A percentile compares a stretch with the other conserved stretches of the same genome.
phyloP scores from a whole-genome alignment of 2,888 invertebrate genomes.

The Ephialtes manifestator region DNA sequence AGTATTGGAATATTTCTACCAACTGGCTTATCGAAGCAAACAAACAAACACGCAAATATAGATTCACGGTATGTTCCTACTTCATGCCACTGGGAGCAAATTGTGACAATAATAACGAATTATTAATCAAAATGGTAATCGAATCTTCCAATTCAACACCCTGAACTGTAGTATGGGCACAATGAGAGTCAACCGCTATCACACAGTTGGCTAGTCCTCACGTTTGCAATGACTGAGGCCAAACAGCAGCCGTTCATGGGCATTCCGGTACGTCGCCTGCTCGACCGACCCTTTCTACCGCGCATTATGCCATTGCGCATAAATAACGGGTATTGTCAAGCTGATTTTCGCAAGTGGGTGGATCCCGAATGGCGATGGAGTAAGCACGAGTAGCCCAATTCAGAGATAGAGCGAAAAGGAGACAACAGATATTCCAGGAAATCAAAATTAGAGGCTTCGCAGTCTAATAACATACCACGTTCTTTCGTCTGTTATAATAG shows the following conservation, averaged over 20 bases:
- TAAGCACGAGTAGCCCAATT: not conserved
- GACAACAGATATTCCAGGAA: constrained; percentile 2
- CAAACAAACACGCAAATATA: constrained; percentile 43
- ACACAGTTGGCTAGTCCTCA: constrained; percentile 50
- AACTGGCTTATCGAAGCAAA: constrained; percentile 21
- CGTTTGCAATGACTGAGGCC: constrained; percentile 43
- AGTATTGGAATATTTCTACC: constrained; percentile 17
- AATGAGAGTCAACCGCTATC: constrained; percentile 31
- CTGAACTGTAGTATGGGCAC: not conserved
- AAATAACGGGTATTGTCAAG: constrained; percentile 70
- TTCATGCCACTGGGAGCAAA: too few species aligned
- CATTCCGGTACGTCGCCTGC: constrained; percentile 54
- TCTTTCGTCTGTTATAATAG: too few species aligned
- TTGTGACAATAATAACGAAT: constrained; percentile 48
- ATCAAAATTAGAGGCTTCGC: not conserved
- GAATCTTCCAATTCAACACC: constrained; percentile 63
- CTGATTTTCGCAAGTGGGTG: constrained; percentile 48
- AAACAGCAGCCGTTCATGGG: constrained; percentile 48
- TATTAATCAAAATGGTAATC: constrained; percentile 63
- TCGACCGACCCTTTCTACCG: constrained; percentile 34
- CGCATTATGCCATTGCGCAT: constrained; percentile 68
- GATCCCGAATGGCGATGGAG: not conserved
- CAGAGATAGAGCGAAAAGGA: constrained; percentile 4
- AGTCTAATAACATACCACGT: too few species aligned
- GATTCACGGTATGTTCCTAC: not conserved